A percentile compares a stretch with the other conserved stretches of the same genome.
Conservation (phyloP, 2,113 vertebrate genomes). For the Tachycineta bicolor region DNA sequence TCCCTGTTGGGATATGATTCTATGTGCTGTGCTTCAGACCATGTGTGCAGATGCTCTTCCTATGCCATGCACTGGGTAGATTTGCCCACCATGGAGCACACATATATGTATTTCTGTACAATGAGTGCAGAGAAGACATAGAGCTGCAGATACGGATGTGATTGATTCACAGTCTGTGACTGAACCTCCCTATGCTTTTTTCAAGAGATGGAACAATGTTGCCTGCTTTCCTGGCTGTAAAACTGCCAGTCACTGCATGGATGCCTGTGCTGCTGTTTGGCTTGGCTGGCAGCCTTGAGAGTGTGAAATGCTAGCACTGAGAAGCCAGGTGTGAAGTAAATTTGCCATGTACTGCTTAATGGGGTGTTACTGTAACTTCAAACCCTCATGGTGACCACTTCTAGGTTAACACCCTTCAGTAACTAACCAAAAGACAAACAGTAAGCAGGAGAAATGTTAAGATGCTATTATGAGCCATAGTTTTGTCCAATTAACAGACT, state of each 20-base stretch:
- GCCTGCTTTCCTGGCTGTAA: background rate
- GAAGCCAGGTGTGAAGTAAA: conserved; percentile 45
- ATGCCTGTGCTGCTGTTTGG: conserved; percentile 15
- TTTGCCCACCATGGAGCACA: background rate
- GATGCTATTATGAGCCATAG: conserved; percentile 14
- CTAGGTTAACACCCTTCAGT: conserved; percentile 40
- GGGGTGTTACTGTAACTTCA: conserved; percentile 49
- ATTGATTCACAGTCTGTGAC: background rate
- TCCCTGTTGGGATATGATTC: background rate
- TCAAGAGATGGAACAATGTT: background rate
- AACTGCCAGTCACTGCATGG: background rate
- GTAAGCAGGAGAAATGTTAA: background rate
- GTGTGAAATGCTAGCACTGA: conserved; percentile 1
- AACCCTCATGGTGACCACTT: conserved; percentile 36
- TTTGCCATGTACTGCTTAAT: conserved; percentile 44
- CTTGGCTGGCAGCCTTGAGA: conserved; percentile 15
- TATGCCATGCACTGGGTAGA: background rate
- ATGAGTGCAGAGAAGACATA: background rate
- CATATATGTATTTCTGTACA: background rate
- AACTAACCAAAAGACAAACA: conserved; percentile 56
- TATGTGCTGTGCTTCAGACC: background rate
- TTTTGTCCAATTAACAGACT: conserved; percentile 35
- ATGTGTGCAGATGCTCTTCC: background rate
- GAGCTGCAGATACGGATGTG: background rate
- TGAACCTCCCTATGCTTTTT: background rate